These are phyloP conservation scores for Ictinia mississippiensis DNA, from an alignment of 2,797 vertebrate genomes.

Conservation along the genomic window DNA sequence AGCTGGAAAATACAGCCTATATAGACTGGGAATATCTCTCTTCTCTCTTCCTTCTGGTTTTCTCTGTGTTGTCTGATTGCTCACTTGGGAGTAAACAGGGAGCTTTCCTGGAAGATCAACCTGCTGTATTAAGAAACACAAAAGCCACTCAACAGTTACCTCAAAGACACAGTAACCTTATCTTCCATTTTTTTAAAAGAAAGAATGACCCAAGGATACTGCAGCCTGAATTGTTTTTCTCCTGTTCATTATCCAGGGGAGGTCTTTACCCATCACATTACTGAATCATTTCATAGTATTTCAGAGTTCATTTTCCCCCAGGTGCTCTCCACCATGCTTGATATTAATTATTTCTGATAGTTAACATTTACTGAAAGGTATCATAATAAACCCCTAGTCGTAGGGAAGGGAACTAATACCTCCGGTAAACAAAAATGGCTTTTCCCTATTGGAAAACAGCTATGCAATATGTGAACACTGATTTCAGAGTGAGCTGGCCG, in stretches of 20 bases:
- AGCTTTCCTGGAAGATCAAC: neutral
- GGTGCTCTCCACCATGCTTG: neutral
- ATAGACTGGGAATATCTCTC: neutral
- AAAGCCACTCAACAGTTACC: neutral
- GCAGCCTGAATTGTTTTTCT: neutral
- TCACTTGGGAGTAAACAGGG: neutral
- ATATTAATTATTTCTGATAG: neutral
- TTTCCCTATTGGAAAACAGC: neutral
- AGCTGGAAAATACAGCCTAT: neutral
- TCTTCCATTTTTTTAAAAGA: neutral
- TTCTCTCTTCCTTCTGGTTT: neutral
- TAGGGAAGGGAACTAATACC: neutral
- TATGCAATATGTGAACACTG: neutral
- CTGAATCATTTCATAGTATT: neutral
- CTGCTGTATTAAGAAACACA: neutral
- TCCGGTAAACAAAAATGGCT: neutral
- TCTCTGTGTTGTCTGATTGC: neutral
- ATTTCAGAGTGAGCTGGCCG: neutral
- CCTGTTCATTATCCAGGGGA: neutral
- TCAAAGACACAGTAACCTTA: neutral
- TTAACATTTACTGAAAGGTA: neutral
- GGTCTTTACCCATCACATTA: neutral
- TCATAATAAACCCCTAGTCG: neutral
- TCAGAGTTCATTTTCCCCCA: neutral
- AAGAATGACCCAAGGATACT: neutral